Percentiles rank a stretch among this genome's conserved stretches.
phyloP scores from a whole-genome alignment of 2,888 invertebrate species.

The Mesochorus sp. region DNA sequence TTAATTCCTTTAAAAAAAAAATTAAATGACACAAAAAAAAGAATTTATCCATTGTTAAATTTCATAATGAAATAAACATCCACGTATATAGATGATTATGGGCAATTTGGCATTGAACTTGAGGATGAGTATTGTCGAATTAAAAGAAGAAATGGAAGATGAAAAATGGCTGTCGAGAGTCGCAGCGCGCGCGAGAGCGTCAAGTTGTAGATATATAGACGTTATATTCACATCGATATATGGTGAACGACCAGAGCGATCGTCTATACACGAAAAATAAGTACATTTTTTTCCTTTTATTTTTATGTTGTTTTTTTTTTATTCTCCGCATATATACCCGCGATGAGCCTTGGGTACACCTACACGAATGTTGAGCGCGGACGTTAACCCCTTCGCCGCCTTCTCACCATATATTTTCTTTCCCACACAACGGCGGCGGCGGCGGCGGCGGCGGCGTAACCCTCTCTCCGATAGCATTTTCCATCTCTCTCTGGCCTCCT shows the following conservation, averaged over 20 bases:
- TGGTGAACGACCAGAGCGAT: background rate
- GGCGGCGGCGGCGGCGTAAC: conserved; percentile 14
- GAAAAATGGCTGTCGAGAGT: too few species aligned
- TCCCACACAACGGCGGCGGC: conserved; percentile 35
- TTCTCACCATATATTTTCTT: conserved; percentile 54
- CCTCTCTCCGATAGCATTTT: conserved; percentile 40
- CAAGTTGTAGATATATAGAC: background rate
- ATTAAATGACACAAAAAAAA: too few species aligned
- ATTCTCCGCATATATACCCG: conserved; percentile 12
- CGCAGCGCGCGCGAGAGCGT: too few species aligned
- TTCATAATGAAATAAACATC: too few species aligned
- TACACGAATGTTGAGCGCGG: conserved; percentile 48
- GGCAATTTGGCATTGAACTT: too few species aligned
- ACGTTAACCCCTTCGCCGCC: conserved; percentile 52
- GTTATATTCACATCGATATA: conserved; percentile 33
- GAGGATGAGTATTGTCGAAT: too few species aligned
- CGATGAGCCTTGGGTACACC: conserved; percentile 54
- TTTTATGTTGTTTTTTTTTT: background rate
- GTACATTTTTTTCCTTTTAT: conserved; percentile 14
- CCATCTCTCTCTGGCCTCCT: conserved; percentile 44
- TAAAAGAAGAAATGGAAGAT: too few species aligned
- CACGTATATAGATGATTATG: too few species aligned
- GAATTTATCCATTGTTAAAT: too few species aligned
- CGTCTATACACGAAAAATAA: conserved; percentile 39
- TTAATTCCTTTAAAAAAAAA: too few species aligned